phyloP scores from a whole-genome alignment of 2,113 vertebrate genomes.

The Ursus arctos region DNA sequence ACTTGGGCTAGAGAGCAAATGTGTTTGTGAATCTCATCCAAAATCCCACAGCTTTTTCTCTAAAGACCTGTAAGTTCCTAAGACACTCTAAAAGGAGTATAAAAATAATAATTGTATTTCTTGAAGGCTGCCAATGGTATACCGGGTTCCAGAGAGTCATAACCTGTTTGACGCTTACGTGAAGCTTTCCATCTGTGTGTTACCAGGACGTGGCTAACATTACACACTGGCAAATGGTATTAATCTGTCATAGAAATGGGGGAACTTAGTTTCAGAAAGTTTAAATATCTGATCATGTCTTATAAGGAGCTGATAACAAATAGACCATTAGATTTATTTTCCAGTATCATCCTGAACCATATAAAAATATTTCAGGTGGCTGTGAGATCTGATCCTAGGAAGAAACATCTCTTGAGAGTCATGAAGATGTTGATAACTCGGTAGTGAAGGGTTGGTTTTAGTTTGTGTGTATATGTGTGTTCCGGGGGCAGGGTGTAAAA shows the following conservation, averaged over 20 bases:
- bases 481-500: not conserved
- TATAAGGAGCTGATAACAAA: constrained; percentile 7
- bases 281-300: constrained; percentile 58
- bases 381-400: constrained; percentile 3
- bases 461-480: not conserved
- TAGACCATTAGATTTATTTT: constrained; percentile 59
- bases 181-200: constrained; percentile 71
- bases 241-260: constrained; percentile 67
- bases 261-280: constrained; percentile 65
- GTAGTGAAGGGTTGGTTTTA: constrained; percentile 23
- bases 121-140: constrained; percentile 61
- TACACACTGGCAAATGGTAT: constrained; percentile 45
- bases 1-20: constrained; percentile 39
- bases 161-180: constrained; percentile 54
- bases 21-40: constrained; percentile 61
- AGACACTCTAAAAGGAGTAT: constrained; percentile 64
- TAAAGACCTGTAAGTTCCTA: constrained; percentile 66
- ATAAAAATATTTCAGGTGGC: constrained; percentile 50
- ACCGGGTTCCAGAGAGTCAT: constrained; percentile 65
- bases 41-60: constrained; percentile 49
- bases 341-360: not conserved
- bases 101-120: constrained; percentile 73
- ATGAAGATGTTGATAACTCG: constrained; percentile 32
- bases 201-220: constrained; percentile 65
- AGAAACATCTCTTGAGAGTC: not conserved